Percentiles rank a stretch among this genome's conserved stretches.
Conservation (phyloP, 2,888 invertebrate genomes). For the Sinhomidia bicolor region DNA sequence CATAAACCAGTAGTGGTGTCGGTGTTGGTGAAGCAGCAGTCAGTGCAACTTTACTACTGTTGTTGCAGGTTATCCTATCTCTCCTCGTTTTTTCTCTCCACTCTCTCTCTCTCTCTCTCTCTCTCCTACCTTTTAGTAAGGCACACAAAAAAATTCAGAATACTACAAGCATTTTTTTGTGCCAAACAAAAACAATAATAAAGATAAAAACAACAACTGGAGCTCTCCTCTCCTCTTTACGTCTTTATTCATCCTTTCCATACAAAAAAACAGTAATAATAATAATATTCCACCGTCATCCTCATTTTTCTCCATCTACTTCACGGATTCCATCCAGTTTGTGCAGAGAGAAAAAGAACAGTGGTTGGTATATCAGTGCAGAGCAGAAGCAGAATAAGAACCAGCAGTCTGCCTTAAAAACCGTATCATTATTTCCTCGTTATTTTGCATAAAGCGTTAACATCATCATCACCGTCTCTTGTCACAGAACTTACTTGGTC, state of each 20-base stretch:
- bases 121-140: neutral
- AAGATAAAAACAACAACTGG: slow-evolving; percentile 9
- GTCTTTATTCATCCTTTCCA: slow-evolving; percentile 11
- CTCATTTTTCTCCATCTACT: neutral
- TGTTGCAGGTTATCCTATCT: neutral
- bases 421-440: slow-evolving; percentile 43
- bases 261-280: neutral
- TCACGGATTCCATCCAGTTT: neutral
- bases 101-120: neutral
- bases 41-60: neutral
- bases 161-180: slow-evolving; percentile 32
- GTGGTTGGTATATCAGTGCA: too few relatives aligned
- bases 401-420: neutral
- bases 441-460: slow-evolving; percentile 34
- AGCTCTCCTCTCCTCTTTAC: neutral
- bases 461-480: neutral
- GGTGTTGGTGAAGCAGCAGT: too few relatives aligned
- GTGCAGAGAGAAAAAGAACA: neutral
- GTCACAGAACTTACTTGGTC: neutral
- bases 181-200: slow-evolving; percentile 48
- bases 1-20: neutral
- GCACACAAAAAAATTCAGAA: neutral
- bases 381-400: neutral
- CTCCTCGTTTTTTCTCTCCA: neutral
- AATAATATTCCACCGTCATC: slow-evolving; percentile 18